Percentiles rank a stretch among this genome's conserved stretches.
phyloP scores from a whole-genome alignment of 2,797 vertebrate genomes.

The Eulemur rubriventer region DNA sequence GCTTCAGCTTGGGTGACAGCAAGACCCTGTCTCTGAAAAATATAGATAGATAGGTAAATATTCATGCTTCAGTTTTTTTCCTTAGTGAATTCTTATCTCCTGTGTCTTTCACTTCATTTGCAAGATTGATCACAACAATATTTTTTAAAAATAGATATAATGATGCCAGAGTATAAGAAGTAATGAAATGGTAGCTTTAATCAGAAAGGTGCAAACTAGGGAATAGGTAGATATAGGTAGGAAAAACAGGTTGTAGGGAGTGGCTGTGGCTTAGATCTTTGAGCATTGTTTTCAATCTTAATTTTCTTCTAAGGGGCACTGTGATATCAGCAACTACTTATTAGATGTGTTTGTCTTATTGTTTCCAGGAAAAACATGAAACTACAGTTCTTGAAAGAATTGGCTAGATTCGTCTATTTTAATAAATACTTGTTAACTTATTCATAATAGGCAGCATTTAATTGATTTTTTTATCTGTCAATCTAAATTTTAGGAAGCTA shows the following conservation, averaged over 20 bases:
- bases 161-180: background rate
- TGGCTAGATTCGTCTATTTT: background rate
- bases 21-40: background rate
- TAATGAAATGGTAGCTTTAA: background rate
- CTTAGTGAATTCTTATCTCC: background rate
- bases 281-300: background rate
- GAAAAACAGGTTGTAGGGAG: background rate
- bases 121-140: background rate
- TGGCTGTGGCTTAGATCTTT: background rate
- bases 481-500: background rate
- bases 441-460: conserved; percentile 24
- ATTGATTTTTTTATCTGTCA: background rate
- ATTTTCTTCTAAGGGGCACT: background rate
- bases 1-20: background rate
- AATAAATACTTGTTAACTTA: background rate
- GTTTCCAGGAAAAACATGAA: conserved; percentile 1
- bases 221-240: background rate
- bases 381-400: background rate
- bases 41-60: background rate
- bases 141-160: background rate
- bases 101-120: background rate
- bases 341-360: background rate
- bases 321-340: background rate
- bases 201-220: background rate
- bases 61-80: background rate